Evolutionary conservation across 2,888 invertebrate species (phyloP), one percentile per base, ranked within the genome.

Genomic region (Ectemnius cavifrons): DNA sequence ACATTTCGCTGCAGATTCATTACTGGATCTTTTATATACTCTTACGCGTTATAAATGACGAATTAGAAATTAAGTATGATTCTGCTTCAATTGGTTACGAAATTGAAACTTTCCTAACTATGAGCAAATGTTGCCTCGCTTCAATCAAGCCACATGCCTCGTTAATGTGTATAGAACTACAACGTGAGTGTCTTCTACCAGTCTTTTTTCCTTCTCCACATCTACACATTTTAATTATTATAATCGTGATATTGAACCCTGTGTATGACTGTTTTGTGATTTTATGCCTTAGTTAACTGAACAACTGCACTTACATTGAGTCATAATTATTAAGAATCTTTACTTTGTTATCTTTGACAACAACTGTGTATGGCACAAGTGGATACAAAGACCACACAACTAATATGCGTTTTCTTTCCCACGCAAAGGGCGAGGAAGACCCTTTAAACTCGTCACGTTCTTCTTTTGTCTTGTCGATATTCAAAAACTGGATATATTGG

Each of bases 171-270:
- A 84, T 84, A 85, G 78, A 80, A 85, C 81, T 85, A 83, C 78
- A 85, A 80, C 84, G 79, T 82, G 82, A 83, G 79, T 84, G 84
- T 85, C 77, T 87, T 8, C 88, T 89, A 88, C 86, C 89, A 89
- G 89, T 89, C 89, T 89, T 89, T 85, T 87, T 75, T 89, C 80
- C 84, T 86, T 89, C 87, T 88, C 87, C 86, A 72, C 87, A 85
- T 78, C 84, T 89, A 89, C 81, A 79, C 86, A 80, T 85, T 86
- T 85, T 85, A 82, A 82, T 83, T 80, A 85, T 84, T 84, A 84
- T 86, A 88, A 85, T 86, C 80, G 77, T 85, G 80, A 82, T 84
- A 69, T 83, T 85, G 75, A 86, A 85, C 84, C 85, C 85, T 86
- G 85, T 85, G 77, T 83, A 74, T 75, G 72, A 77, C 67, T 75